These are phyloP conservation scores for Ischnura elegans DNA, from an alignment of 2,888 invertebrate species.

Conservation along the genomic window DNA sequence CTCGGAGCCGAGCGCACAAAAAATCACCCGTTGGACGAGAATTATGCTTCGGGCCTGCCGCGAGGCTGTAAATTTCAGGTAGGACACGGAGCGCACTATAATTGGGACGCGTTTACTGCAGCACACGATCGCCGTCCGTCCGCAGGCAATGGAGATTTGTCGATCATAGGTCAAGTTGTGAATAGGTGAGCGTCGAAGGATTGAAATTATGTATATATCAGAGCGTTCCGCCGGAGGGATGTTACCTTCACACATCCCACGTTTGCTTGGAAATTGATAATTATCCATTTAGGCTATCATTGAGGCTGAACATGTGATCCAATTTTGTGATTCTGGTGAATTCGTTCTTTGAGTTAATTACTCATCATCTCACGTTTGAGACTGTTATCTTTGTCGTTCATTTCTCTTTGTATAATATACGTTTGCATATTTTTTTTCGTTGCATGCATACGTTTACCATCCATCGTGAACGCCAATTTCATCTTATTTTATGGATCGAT, in stretches of 20 bases:
- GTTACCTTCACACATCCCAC: neutral
- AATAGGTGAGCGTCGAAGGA: neutral
- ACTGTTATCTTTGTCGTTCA: neutral
- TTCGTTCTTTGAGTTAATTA: neutral
- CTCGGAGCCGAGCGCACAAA: neutral
- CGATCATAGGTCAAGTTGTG: constrained; percentile 42
- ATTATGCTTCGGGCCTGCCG: neutral
- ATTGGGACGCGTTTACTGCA: neutral
- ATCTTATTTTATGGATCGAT: too few species aligned
- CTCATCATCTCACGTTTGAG: neutral
- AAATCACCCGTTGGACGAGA: neutral
- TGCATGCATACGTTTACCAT: too few species aligned
- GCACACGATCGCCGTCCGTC: too few species aligned
- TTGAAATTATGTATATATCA: neutral
- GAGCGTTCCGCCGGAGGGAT: neutral
- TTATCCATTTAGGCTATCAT: neutral
- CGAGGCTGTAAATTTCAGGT: neutral
- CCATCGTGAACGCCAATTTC: too few species aligned
- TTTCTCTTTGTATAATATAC: too few species aligned
- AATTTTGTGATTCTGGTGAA: neutral
- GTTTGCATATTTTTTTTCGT: too few species aligned
- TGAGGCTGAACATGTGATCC: neutral
- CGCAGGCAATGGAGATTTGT: neutral
- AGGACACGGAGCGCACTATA: neutral
- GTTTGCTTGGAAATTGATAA: neutral